phyloP scores from a whole-genome alignment of 2,797 vertebrate genomes.

The Astyanax mexicanus region DNA sequence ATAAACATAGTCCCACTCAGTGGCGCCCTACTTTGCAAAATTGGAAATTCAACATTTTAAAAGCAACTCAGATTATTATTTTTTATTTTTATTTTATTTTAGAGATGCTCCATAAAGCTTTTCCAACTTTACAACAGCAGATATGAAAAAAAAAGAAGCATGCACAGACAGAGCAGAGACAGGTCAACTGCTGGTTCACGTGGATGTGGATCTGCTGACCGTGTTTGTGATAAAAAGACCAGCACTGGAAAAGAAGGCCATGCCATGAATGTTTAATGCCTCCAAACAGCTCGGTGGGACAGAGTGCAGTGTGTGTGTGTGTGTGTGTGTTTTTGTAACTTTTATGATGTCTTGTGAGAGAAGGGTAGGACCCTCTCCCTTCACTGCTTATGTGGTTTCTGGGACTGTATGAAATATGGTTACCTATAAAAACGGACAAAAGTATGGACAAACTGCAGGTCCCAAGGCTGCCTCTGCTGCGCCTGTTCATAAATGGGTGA shows the following conservation, averaged over 20 bases:
- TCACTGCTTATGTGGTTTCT: neutral
- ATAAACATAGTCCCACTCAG: too few relatives aligned
- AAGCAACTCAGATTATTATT: too few relatives aligned
- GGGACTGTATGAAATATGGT: neutral
- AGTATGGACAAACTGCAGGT: neutral
- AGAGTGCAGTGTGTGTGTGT: neutral
- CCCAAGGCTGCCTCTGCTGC: neutral
- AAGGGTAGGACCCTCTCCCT: neutral
- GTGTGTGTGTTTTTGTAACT: too few relatives aligned
- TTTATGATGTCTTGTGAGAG: neutral
- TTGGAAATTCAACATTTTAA: too few relatives aligned
- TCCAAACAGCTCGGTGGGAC: neutral
- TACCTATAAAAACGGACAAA: neutral
- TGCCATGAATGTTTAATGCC: neutral
- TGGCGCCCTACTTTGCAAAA: too few relatives aligned
- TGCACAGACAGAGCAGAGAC: neutral
- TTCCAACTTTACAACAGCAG: neutral
- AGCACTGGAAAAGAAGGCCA: neutral
- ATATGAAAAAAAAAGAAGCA: neutral
- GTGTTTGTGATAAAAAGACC: neutral
- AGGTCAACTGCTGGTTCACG: neutral
- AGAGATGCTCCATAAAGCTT: too few relatives aligned
- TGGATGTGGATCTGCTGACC: neutral
- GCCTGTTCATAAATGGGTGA: neutral
- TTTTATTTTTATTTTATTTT: too few relatives aligned